Percentiles rank a stretch among this genome's conserved stretches.
phyloP scores from a whole-genome alignment of 1,140 invertebrate genomes.

The Schlechtendalia chinensis region DNA sequence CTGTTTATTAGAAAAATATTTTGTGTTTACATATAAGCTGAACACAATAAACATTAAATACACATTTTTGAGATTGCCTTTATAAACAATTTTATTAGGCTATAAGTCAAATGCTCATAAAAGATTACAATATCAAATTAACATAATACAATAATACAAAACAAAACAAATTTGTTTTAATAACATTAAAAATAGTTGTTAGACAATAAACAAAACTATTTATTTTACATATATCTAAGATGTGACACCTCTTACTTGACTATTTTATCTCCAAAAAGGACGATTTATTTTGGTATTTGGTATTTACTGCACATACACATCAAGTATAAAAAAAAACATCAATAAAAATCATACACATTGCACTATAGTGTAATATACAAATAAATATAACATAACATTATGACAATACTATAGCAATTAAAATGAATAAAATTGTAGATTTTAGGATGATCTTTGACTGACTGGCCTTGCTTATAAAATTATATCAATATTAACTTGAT shows the following conservation, averaged over 20 bases:
- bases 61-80: neutral
- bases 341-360: neutral
- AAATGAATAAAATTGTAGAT: neutral
- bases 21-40: no score
- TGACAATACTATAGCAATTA: neutral
- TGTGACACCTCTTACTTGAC: neutral
- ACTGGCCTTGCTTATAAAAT: neutral
- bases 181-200: constrained; percentile 26
- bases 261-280: neutral
- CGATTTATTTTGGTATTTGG: neutral
- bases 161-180: neutral
- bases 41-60: no score
- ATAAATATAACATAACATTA: neutral
- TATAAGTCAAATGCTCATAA: constrained; percentile 9
- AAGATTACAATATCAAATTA: constrained; percentile 11
- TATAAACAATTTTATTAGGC: constrained; percentile 18
- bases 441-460: constrained; percentile 8
- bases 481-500: neutral
- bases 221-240: neutral
- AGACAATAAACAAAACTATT: neutral
- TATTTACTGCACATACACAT: neutral
- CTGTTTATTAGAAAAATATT: no score
- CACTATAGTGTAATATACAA: neutral
- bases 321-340: neutral
- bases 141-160: constrained; percentile 24